Percentiles rank a stretch among this genome's conserved stretches.
phyloP scores from a whole-genome alignment of 1,140 invertebrate genomes.

The Macrobrachium rosenbergii region DNA sequence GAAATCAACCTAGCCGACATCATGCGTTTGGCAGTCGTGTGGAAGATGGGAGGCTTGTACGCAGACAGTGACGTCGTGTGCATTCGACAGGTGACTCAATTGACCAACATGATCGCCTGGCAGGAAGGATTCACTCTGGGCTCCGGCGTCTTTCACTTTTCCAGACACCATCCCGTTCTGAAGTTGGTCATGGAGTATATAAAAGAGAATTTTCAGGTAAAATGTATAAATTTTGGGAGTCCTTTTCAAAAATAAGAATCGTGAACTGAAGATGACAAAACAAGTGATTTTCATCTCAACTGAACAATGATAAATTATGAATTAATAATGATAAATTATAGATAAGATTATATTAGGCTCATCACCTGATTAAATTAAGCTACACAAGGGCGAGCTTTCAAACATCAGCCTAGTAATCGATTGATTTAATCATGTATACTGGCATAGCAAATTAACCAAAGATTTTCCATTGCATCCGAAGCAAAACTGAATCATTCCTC shows the following conservation, averaged over 20 bases:
- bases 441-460: not conserved
- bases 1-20: conserved; percentile 32
- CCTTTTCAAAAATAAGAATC: not conserved
- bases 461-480: not conserved
- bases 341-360: no score
- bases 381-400: no score
- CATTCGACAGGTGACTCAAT: not conserved
- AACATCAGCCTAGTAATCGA: no score
- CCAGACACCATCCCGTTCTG: conserved; percentile 26
- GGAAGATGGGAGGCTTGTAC: conserved; percentile 45
- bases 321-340: no score
- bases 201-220: not conserved
- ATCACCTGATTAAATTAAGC: no score
- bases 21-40: conserved; percentile 33
- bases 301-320: no score
- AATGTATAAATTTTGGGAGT: not conserved
- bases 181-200: conserved; percentile 10
- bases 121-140: conserved; percentile 17
- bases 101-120: conserved; percentile 18
- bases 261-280: not conserved
- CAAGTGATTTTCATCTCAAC: no score
- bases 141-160: conserved; percentile 39
- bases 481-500: not conserved
- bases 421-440: no score
- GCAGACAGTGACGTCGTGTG: conserved; percentile 41